phyloP scores from a whole-genome alignment of 2,888 invertebrate species.

The Rosalia funebris region DNA sequence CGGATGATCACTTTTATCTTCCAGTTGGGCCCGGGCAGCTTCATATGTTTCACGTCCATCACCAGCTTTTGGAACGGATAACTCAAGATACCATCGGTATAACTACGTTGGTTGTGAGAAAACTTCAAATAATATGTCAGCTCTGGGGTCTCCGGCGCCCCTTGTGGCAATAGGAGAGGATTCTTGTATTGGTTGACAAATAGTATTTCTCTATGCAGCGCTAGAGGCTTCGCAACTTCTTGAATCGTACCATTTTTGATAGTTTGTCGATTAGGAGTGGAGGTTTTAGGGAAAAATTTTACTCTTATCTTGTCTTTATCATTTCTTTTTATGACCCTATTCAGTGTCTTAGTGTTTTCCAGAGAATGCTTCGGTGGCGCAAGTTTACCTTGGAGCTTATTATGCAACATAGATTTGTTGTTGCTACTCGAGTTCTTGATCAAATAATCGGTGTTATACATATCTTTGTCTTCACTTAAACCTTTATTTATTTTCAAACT shows the following conservation, averaged over 20 bases:
- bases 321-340: constrained; percentile 14
- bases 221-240: not conserved
- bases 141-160: constrained; percentile 10
- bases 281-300: constrained; percentile 17
- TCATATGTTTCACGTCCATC: constrained; percentile 51
- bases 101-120: constrained; percentile 26
- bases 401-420: not conserved
- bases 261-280: constrained; percentile 15
- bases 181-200: constrained; percentile 21
- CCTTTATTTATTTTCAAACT: not conserved
- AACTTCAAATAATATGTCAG: constrained; percentile 43
- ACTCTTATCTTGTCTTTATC: constrained; percentile 19
- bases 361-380: not conserved
- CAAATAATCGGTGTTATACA: not conserved
- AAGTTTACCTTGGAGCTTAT: not conserved
- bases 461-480: not conserved
- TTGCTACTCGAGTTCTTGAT: not conserved
- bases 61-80: constrained; percentile 51
- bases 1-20: constrained; percentile 53
- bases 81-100: constrained; percentile 37
- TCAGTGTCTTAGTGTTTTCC: constrained; percentile 5
- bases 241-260: constrained; percentile 26
- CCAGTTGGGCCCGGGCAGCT: constrained; percentile 49
- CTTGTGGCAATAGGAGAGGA: not conserved
- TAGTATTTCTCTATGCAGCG: constrained; percentile 11